Evolutionary conservation across 2,113 vertebrate species (phyloP).

Genomic region (Gobius niger): DNA sequence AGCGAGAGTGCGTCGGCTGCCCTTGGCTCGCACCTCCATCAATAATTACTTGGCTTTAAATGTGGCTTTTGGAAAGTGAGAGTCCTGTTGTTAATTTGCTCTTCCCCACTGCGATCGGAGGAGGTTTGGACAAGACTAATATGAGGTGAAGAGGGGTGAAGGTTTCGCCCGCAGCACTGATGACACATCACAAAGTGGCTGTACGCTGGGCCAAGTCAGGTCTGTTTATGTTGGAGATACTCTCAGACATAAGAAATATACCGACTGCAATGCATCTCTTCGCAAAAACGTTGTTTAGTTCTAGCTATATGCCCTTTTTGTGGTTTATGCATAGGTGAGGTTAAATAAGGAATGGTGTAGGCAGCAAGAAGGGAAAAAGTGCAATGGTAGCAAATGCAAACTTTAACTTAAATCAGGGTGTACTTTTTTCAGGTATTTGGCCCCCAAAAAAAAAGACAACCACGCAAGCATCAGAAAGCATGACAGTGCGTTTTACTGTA

Average conservation of each 20-base stretch:
- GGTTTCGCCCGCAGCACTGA: neutral
- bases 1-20: neutral
- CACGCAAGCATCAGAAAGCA: too few species aligned
- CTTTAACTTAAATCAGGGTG: too few species aligned
- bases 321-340: neutral
- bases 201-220: neutral
- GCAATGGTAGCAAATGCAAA: neutral
- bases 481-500: too few species aligned
- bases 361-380: neutral
- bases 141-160: constrained; percentile 10
- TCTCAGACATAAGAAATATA: neutral
- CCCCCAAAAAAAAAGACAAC: too few species aligned
- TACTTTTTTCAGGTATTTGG: too few species aligned
- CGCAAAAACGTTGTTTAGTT: neutral
- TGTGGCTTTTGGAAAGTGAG: neutral
- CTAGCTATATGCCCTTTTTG: neutral
- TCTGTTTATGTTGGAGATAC: neutral
- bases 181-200: constrained; percentile 5
- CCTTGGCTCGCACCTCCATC: constrained; percentile 6
- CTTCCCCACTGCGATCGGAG: neutral
- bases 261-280: neutral
- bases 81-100: neutral
- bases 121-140: constrained; percentile 6
- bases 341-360: neutral
- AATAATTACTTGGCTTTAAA: constrained; percentile 13